Conservation (phyloP, 2,797 vertebrate species). For the Podarcis lilfordi region DNA sequence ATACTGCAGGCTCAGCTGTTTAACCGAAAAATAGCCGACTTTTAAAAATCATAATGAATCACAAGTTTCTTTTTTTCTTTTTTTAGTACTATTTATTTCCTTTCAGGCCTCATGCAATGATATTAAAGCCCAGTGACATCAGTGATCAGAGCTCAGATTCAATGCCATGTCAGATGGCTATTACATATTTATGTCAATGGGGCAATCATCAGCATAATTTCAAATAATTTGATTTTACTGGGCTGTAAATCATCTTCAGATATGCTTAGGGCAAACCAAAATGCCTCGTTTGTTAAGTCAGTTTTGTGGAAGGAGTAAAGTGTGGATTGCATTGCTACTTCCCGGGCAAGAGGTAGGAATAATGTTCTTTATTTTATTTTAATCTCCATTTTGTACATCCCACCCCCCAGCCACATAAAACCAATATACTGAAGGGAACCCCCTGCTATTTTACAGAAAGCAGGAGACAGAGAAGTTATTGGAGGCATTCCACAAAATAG, state of each 20-base stretch:
- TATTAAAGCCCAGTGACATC: neutral
- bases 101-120: neutral
- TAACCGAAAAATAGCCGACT: neutral
- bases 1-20: conserved; percentile 13
- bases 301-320: too few species aligned
- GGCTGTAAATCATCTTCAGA: neutral
- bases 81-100: neutral
- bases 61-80: neutral
- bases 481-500: neutral
- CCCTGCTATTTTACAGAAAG: neutral
- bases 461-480: neutral
- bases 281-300: neutral
- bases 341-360: too few species aligned
- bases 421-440: neutral
- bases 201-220: neutral
- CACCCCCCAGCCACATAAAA: too few species aligned
- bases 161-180: too few species aligned
- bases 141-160: neutral
- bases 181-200: neutral
- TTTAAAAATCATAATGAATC: neutral
- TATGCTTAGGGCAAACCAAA: neutral
- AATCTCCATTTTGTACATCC: too few species aligned
- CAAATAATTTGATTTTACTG: neutral
- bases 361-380: too few species aligned
- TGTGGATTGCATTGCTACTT: too few species aligned